phyloP scores from a whole-genome alignment of 2,888 invertebrate species.

The Lepidocyrtinus sp. region DNA sequence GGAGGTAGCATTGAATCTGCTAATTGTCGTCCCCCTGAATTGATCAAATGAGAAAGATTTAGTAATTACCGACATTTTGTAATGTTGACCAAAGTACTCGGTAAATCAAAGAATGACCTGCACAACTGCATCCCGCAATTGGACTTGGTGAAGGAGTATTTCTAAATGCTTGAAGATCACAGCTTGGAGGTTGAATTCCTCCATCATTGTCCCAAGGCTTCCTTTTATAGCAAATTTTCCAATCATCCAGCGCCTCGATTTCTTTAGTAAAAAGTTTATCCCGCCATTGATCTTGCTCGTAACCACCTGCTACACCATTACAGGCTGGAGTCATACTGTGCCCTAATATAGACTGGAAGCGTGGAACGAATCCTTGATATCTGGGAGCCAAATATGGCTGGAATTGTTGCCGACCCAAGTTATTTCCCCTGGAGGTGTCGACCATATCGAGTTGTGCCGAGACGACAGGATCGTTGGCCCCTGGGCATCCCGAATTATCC shows the following conservation, averaged over 20 bases:
- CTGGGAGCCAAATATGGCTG: slow-evolving; percentile 65
- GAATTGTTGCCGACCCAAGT: slow-evolving; percentile 67
- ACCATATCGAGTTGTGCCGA: slow-evolving; percentile 66
- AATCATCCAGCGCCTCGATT: slow-evolving; percentile 68
- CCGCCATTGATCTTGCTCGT: slow-evolving; percentile 68
- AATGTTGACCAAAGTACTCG: slow-evolving; percentile 14
- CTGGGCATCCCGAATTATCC: slow-evolving; percentile 8
- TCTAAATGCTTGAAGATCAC: slow-evolving; percentile 66
- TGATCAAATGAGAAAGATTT: slow-evolving; percentile 11
- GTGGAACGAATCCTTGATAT: slow-evolving; percentile 64
- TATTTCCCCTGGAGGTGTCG: slow-evolving; percentile 65
- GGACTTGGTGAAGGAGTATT: slow-evolving; percentile 45
- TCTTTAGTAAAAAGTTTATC: slow-evolving; percentile 68
- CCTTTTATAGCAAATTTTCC: slow-evolving; percentile 68
- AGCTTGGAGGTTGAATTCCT: slow-evolving; percentile 53
- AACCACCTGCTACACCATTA: slow-evolving; percentile 60
- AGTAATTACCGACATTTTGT: too few species aligned
- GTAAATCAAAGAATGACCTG: slow-evolving; percentile 57
- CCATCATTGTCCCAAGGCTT: slow-evolving; percentile 69
- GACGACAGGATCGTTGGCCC: slow-evolving; percentile 57
- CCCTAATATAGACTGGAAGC: slow-evolving; percentile 67
- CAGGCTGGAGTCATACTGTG: slow-evolving; percentile 68
- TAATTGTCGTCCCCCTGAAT: slow-evolving; percentile 30
- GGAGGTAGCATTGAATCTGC: slow-evolving; percentile 21
- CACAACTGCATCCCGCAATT: slow-evolving; percentile 54